phyloP scores from a whole-genome alignment of 1,140 invertebrate genomes.

The Eupeodes corollae region DNA sequence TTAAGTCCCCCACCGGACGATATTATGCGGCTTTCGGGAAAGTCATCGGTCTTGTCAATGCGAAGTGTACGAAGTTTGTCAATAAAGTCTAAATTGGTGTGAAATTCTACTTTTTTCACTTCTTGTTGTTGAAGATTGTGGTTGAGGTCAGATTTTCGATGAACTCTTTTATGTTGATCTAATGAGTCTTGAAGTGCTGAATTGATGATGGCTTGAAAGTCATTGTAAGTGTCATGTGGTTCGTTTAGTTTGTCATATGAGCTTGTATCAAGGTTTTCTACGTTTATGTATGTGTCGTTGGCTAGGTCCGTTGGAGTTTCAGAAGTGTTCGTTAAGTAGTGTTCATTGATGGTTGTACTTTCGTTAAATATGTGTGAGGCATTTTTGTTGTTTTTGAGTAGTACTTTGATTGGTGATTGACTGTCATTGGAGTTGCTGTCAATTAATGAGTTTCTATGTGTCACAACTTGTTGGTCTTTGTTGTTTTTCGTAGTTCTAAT shows the following conservation, averaged over 20 bases:
- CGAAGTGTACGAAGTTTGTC: too few species aligned
- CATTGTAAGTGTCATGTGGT: constrained; percentile 12
- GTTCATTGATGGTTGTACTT: not conserved
- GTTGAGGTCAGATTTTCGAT: not conserved
- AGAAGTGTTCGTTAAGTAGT: too few species aligned
- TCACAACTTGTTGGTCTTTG: constrained; percentile 7
- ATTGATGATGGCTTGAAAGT: not conserved
- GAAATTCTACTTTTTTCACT: too few species aligned
- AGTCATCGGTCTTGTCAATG: too few species aligned
- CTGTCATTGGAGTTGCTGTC: constrained; percentile 12
- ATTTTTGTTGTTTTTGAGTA: too few species aligned
- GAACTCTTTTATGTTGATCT: constrained; percentile 2
- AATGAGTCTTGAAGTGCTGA: not conserved
- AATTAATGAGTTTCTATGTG: not conserved
- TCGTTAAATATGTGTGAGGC: too few species aligned
- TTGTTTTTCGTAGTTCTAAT: not conserved
- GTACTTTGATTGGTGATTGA: constrained; percentile 6
- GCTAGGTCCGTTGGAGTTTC: too few species aligned
- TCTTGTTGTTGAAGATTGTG: not conserved
- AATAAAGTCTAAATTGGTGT: too few species aligned
- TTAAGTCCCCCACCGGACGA: not conserved
- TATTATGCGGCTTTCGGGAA: not conserved
- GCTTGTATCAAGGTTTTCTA: too few species aligned
- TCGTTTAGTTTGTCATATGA: constrained; percentile 7
- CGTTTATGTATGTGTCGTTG: too few species aligned